Base-by-base conservation (phyloP, 2,797 vertebrate species). In the Rhincodon typus region DNA sequence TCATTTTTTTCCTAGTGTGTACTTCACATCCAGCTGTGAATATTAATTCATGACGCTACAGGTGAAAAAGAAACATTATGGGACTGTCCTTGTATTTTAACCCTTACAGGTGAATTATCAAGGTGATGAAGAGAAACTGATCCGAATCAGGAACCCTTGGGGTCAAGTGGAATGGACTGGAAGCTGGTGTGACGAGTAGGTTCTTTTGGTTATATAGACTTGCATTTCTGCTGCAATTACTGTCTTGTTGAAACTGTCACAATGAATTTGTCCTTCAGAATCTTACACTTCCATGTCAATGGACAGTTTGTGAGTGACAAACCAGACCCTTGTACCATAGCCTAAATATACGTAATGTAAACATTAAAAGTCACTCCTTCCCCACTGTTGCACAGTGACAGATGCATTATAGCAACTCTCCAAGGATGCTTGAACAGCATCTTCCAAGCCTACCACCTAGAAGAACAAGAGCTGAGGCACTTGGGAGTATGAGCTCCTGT, bases 161-260 rank as follows among this genome's bases (percentile, higher is more conserved):
- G 98, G 98, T 34, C 97, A 98, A 96, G 98, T 98, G 96, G 98
- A 99, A 97, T 99, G 98, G 98, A 99, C 98, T 0, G 98, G 98
- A 23, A 97, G 97, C 38, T 99, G 98, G 98, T 98, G 98, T 0
- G 98, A 99, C 96, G 97, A 97, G 98, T 98, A 96, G 97, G 97
- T 96, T 0, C 0, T 30, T n/a, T 95, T 38, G 38, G 57, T 0
- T 0, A 15, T 0, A 57, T 2, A 27, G 38, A 72, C 46, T 50
- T 4, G 25, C 46, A 88, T 50, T 79, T 66, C 62, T 91, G 30
- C 19, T 90, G 4, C 30, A 57, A n/a, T 91, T 69, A 27, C 23
- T 62, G 25, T 93, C 62, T 42, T 42, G 38, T 42, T 82, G 42
- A 84, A 46, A 84, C 46, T 84, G 42, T 84, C 82, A 84, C 21